Evolutionary conservation across 1,140 invertebrate genomes (phyloP).

Genomic region (Ctenoplectra terminalis): DNA sequence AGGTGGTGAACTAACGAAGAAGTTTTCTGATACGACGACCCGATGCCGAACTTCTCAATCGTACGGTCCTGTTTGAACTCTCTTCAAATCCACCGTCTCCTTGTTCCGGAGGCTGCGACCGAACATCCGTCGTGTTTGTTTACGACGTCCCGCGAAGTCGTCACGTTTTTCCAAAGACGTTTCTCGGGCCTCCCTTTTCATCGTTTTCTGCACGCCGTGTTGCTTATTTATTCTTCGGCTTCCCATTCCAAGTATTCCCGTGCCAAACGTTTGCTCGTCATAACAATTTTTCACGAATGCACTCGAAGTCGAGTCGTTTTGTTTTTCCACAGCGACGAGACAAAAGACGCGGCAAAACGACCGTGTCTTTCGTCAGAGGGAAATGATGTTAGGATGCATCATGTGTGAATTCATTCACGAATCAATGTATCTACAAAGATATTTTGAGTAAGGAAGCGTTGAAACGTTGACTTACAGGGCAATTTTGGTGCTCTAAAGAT

Average conservation of each 20-base stretch:
- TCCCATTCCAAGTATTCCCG: not conserved
- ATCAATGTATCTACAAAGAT: too few species aligned
- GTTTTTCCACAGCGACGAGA: not conserved
- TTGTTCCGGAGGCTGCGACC: slow-evolving; percentile 22
- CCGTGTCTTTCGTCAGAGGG: not conserved
- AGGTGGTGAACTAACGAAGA: slow-evolving; percentile 16
- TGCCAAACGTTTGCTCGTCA: slow-evolving; percentile 29
- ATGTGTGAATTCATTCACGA: too few species aligned
- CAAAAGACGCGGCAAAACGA: not conserved
- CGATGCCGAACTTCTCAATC: slow-evolving; percentile 29
- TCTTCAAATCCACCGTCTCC: not conserved
- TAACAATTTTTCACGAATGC: slow-evolving; percentile 32
- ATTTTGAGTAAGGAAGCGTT: too few species aligned
- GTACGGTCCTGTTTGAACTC: slow-evolving; percentile 14
- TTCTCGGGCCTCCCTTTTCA: not conserved
- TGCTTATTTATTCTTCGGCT: slow-evolving; percentile 12
- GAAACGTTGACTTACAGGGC: too few species aligned
- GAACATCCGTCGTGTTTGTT: slow-evolving; percentile 53
- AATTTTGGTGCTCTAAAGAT: too few species aligned
- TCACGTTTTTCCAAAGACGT: slow-evolving; percentile 63
- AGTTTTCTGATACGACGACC: slow-evolving; percentile 55
- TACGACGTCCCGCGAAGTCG: slow-evolving; percentile 38
- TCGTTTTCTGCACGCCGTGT: too few species aligned
- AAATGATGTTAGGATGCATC: too few species aligned
- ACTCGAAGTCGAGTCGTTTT: not conserved